These are phyloP conservation scores for Apogon hyalosoma DNA, from an alignment of 2,797 vertebrate species.

Conservation along the genomic window DNA sequence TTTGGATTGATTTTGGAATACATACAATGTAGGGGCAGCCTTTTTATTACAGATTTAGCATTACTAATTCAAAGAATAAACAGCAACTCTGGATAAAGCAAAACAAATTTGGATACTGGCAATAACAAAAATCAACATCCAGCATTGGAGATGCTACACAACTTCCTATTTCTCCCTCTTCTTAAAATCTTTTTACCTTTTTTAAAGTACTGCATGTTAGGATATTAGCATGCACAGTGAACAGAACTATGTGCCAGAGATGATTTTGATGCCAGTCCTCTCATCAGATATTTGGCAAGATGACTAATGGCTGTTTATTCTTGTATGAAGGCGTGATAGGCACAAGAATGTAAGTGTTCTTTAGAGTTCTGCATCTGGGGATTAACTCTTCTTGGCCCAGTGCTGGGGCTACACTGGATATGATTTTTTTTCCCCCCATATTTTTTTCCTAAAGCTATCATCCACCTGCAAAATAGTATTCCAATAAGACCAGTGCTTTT, in stretches of 20 bases:
- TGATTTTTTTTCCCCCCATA: not conserved
- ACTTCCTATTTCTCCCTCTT: not conserved
- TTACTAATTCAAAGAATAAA: not conserved
- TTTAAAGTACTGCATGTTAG: not conserved
- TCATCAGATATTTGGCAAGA: conserved; percentile 43
- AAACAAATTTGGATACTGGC: not conserved
- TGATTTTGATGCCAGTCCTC: conserved; percentile 39
- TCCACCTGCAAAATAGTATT: conserved; percentile 54
- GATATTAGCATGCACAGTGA: not conserved
- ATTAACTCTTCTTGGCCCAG: conserved; percentile 49
- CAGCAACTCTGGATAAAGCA: not conserved
- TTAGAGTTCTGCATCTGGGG: conserved; percentile 41
- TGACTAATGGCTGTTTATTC: conserved; percentile 39
- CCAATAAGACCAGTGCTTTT: conserved; percentile 44
- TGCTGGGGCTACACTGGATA: conserved; percentile 29
- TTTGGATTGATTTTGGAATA: too few relatives aligned
- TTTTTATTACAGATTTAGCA: not conserved
- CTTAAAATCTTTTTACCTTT: not conserved
- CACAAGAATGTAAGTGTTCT: conserved; percentile 28
- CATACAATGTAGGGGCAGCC: too few relatives aligned
- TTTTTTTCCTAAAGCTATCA: conserved; percentile 17
- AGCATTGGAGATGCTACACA: not conserved
- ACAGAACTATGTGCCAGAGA: conserved; percentile 28
- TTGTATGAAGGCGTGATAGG: conserved; percentile 10
- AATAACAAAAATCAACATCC: not conserved